Evolutionary conservation across 2,113 vertebrate species (phyloP).

Genomic region (Poecile atricapillus): DNA sequence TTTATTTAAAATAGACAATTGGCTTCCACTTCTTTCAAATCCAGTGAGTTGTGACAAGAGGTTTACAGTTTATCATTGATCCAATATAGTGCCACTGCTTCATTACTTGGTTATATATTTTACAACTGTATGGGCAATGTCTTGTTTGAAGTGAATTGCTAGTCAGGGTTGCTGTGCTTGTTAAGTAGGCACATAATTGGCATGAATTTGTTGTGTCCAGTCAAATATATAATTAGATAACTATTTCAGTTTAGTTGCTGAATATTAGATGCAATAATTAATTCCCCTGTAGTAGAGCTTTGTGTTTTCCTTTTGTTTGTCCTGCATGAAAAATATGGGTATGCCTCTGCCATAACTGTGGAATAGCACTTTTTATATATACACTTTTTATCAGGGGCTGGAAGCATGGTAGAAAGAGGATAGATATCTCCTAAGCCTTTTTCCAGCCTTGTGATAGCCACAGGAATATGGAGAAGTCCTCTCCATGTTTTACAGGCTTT

Average conservation of each 20-base stretch:
- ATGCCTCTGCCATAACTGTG: not conserved
- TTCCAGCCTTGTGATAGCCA: not conserved
- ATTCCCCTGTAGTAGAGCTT: not conserved
- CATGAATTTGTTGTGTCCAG: not conserved
- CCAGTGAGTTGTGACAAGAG: not conserved
- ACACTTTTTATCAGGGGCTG: not conserved
- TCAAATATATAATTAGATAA: not conserved
- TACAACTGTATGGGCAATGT: accelerated
- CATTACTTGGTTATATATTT: not conserved
- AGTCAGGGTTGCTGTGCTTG: not conserved
- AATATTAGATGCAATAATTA: not conserved
- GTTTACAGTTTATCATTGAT: not conserved
- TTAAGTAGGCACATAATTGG: not conserved
- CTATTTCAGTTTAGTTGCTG: not conserved
- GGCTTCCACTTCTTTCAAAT: not conserved
- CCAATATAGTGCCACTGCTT: not conserved
- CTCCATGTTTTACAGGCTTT: not conserved
- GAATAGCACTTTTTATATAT: not conserved
- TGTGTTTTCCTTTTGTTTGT: not conserved
- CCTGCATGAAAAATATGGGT: not conserved
- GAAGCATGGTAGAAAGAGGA: not conserved
- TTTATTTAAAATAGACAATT: not conserved
- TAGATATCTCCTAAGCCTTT: not conserved
- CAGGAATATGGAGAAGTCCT: not conserved
- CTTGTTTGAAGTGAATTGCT: not conserved